Conservation (phyloP, 2,797 vertebrate species). For the Ictinia mississippiensis region DNA sequence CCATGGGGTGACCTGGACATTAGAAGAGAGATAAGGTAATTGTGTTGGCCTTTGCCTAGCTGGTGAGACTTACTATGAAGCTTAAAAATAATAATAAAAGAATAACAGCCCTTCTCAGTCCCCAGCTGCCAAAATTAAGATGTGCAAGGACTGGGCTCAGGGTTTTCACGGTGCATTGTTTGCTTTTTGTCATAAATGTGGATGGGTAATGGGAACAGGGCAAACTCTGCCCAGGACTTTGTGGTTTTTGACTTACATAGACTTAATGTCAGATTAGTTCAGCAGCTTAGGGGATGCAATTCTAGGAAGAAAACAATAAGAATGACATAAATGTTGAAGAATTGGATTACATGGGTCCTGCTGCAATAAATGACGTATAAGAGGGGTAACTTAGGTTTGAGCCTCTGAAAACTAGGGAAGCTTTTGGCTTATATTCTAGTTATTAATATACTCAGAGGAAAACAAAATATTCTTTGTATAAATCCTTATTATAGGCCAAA, state of each 20-base stretch:
- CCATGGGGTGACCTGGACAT: not conserved
- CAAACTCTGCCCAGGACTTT: not conserved
- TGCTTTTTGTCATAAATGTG: not conserved
- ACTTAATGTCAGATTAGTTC: slow-evolving; percentile 21
- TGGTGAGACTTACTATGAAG: not conserved
- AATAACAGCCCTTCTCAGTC: not conserved
- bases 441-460: slow-evolving; percentile 15
- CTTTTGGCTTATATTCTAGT: slow-evolving; percentile 22
- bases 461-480: slow-evolving; percentile 54
- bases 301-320: slow-evolving; percentile 46
- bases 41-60: not conserved
- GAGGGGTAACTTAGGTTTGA: slow-evolving; percentile 8
- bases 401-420: slow-evolving; percentile 18
- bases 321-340: slow-evolving; percentile 39
- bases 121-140: not conserved
- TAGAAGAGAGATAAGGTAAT: not conserved
- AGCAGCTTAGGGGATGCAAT: slow-evolving; percentile 11
- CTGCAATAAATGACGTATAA: not conserved
- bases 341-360: slow-evolving; percentile 16
- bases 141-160: not conserved
- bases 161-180: not conserved
- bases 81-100: not conserved
- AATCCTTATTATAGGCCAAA: slow-evolving; percentile 31
- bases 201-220: not conserved
- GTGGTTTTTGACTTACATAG: not conserved